Conservation (phyloP, 1,140 invertebrate species). For the Lithobius niger region DNA sequence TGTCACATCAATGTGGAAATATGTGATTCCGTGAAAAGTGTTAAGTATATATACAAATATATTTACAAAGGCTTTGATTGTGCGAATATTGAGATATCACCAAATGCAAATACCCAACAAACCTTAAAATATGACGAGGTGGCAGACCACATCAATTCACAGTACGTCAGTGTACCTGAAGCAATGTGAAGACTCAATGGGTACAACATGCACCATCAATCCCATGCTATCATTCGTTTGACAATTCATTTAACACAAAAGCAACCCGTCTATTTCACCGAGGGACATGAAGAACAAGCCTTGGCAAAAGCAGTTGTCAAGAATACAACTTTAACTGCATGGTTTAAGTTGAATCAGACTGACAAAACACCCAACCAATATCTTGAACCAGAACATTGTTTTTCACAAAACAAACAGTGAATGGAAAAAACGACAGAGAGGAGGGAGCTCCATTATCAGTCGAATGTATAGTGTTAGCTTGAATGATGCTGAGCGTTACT, state of each 20-base stretch:
- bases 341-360: not conserved
- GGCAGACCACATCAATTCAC: constrained; percentile 23
- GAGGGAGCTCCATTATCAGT: not conserved
- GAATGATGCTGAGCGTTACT: not conserved
- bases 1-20: constrained; percentile 1
- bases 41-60: constrained; percentile 2
- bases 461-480: not conserved
- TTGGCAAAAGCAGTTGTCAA: not conserved
- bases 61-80: not conserved
- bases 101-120: constrained; percentile 6
- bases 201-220: constrained; percentile 27
- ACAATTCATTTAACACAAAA: constrained; percentile 30
- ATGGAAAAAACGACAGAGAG: not conserved
- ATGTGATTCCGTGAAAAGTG: not conserved
- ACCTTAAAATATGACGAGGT: constrained; percentile 30
- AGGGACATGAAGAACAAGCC: not conserved
- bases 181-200: constrained; percentile 30
- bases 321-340: not conserved
- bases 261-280: not conserved
- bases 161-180: constrained; percentile 33
- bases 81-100: not conserved
- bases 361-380: not conserved
- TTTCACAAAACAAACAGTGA: not conserved
- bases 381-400: not conserved
- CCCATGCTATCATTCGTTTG: constrained; percentile 31